Percentiles rank a stretch among this genome's conserved stretches.
Conservation (phyloP, 2,888 invertebrate genomes). For the Hipparchia sbordonii region DNA sequence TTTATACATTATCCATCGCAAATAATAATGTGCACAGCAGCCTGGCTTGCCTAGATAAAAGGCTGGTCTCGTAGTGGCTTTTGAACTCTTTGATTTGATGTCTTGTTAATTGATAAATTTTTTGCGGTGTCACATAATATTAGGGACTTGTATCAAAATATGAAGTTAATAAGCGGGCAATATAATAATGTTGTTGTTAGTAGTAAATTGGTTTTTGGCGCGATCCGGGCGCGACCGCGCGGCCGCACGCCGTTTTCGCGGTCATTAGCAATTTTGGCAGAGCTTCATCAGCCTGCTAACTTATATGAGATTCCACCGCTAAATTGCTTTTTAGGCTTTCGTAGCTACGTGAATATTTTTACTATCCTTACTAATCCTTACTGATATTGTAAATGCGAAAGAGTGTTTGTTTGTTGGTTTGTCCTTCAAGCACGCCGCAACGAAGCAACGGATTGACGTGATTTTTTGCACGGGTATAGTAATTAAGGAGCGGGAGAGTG, state of each 20-base stretch:
- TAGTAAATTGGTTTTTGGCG: conserved; percentile 60
- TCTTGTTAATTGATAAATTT: background rate
- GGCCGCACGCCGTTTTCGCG: conserved; percentile 68
- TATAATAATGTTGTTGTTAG: conserved; percentile 69
- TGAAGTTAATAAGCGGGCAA: conserved; percentile 44
- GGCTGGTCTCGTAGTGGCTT: no score
- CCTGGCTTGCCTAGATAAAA: no score
- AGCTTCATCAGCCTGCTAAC: conserved; percentile 60
- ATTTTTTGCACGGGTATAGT: no score
- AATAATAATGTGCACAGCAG: no score
- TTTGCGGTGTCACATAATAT: background rate
- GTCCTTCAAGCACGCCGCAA: no score
- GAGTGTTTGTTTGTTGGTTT: no score
- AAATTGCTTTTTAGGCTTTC: conserved; percentile 48
- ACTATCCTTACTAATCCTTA: no score
- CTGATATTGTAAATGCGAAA: no score
- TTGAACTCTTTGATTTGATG: no score
- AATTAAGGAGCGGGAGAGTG: no score
- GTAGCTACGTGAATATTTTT: conserved; percentile 4
- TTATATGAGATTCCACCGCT: conserved; percentile 61
- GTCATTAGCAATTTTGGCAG: conserved; percentile 81
- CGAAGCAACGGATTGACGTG: no score
- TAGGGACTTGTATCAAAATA: conserved; percentile 12
- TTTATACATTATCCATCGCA: no score
- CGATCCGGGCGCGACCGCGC: conserved; percentile 69